Conservation (phyloP, 1,140 invertebrate species). For the Stenopsyche tienmushanensis region DNA sequence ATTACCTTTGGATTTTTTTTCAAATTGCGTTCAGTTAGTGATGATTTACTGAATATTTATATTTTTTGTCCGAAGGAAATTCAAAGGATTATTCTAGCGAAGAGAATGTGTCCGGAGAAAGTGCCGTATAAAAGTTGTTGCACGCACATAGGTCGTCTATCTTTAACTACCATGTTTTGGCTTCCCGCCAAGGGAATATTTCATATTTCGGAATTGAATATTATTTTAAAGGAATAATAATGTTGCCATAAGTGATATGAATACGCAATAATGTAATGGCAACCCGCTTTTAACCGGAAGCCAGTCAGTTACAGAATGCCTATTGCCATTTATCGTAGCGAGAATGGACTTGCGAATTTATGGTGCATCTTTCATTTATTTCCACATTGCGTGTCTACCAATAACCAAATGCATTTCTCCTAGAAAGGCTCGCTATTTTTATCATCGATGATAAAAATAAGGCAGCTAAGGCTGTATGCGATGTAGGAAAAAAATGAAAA, state of each 20-base stretch:
- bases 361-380: neutral
- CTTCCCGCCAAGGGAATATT: constrained; percentile 30
- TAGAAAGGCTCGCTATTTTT: too few species aligned
- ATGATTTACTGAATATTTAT: neutral
- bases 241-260: constrained; percentile 38
- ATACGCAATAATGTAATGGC: constrained; percentile 30
- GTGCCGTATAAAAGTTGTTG: constrained; percentile 25
- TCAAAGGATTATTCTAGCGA: neutral
- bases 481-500: too few species aligned
- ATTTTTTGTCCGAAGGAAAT: neutral
- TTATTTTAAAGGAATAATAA: constrained; percentile 37
- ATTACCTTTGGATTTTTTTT: too few species aligned
- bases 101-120: constrained; percentile 14
- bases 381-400: too few species aligned
- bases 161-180: constrained; percentile 19
- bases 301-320: constrained; percentile 21
- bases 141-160: constrained; percentile 15
- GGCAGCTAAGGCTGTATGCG: too few species aligned
- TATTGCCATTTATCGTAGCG: constrained; percentile 6
- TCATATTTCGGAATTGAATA: constrained; percentile 36
- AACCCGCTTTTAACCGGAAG: constrained; percentile 29
- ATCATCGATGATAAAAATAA: too few species aligned
- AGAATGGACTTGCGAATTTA: neutral
- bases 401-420: too few species aligned
- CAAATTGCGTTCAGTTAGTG: too few species aligned